Conservation (phyloP, 2,113 vertebrate species). For the Cynocephalus volans region DNA sequence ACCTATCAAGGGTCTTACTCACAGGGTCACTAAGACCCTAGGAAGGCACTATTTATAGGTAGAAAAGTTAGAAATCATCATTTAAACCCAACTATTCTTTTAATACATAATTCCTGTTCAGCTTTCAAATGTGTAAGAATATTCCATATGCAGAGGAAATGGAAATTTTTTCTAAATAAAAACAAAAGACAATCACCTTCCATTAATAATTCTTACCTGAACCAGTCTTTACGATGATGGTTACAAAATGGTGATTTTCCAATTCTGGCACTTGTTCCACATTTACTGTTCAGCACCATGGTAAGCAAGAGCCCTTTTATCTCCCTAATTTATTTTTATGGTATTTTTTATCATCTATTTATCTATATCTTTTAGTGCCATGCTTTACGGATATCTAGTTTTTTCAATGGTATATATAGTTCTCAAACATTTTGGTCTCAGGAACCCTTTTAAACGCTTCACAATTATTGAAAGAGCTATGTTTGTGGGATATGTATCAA, state of each 20-base stretch:
- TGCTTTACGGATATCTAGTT: neutral
- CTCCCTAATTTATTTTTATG: neutral
- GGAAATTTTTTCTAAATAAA: constrained; percentile 38
- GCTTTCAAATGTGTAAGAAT: neutral
- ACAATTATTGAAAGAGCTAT: neutral
- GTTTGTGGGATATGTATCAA: neutral
- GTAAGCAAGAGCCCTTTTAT: neutral
- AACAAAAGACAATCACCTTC: neutral
- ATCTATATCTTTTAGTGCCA: neutral
- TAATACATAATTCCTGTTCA: neutral
- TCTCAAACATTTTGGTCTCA: neutral
- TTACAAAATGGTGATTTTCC: constrained; percentile 4
- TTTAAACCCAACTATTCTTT: neutral
- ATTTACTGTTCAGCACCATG: neutral
- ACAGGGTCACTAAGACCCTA: neutral
- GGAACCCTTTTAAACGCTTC: neutral
- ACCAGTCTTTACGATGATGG: neutral
- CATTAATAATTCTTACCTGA: neutral
- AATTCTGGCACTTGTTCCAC: neutral
- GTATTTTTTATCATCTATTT: neutral
- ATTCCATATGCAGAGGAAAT: neutral
- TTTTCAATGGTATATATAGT: neutral
- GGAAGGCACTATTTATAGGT: neutral
- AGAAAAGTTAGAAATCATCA: constrained; percentile 8
- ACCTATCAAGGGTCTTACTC: neutral